Percentiles rank a stretch among this genome's conserved stretches.
Conservation (phyloP, 2,113 vertebrate genomes). For the Rhizomys pruinosus region DNA sequence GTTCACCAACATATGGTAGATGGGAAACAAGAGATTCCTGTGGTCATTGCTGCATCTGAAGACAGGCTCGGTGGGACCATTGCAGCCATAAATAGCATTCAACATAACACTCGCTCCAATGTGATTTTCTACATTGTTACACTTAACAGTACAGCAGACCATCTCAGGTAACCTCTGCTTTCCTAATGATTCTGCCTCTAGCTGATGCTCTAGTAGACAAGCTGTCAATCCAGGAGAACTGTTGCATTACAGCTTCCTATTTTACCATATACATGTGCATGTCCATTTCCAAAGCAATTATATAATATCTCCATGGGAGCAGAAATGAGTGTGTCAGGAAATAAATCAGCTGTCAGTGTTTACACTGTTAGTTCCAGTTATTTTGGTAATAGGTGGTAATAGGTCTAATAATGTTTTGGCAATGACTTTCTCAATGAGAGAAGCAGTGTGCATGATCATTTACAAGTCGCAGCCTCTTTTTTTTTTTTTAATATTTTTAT, state of each 20-base stretch:
- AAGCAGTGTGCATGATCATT: constrained; percentile 13
- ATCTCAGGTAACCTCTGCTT: constrained; percentile 90
- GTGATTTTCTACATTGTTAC: constrained; percentile 96
- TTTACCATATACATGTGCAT: too few species aligned
- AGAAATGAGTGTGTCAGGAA: constrained; percentile 46
- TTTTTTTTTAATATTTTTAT: too few species aligned
- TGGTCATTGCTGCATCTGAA: constrained; percentile 94
- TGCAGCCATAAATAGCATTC: constrained; percentile 95
- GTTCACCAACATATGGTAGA: constrained; percentile 77
- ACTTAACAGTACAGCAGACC: constrained; percentile 92
- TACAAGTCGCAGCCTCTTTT: neutral
- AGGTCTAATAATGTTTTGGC: neutral
- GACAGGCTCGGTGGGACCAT: constrained; percentile 94
- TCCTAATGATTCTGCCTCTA: neutral
- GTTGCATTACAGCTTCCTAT: neutral
- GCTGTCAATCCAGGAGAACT: neutral
- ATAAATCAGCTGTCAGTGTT: neutral
- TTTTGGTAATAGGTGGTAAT: neutral
- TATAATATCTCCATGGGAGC: neutral
- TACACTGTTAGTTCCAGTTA: neutral
- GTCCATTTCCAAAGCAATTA: too few species aligned
- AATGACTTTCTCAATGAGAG: neutral
- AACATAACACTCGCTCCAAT: constrained; percentile 91
- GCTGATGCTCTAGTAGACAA: neutral
- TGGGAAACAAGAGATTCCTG: constrained; percentile 89